A percentile compares a stretch with the other conserved stretches of the same genome.
Evolutionary conservation across 2,888 invertebrate species (phyloP).

Genomic region (Tachystola acroxantha): DNA sequence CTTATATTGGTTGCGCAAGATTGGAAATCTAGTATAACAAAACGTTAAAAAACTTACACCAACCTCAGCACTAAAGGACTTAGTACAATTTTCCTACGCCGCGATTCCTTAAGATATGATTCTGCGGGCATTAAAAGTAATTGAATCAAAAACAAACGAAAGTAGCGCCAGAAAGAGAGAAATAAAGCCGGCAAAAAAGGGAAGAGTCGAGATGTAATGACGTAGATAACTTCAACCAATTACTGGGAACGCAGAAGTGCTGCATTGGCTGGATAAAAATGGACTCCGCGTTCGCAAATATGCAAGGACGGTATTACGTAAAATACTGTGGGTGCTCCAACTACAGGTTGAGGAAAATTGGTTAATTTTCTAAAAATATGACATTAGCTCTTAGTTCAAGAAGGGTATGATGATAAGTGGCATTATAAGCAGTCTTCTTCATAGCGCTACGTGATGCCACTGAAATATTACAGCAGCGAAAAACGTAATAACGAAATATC

Average conservation of each 20-base stretch:
- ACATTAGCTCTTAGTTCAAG: too few species aligned
- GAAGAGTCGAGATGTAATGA: conserved; percentile 73
- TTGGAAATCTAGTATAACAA: too few species aligned
- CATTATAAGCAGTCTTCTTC: too few species aligned
- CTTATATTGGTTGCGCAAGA: too few species aligned
- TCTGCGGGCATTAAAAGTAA: conserved; percentile 60
- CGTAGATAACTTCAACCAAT: conserved; percentile 75
- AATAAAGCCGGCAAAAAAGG: conserved; percentile 62
- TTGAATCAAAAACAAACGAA: conserved; percentile 73
- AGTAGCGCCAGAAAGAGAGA: conserved; percentile 55
- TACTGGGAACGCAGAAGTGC: conserved; percentile 65
- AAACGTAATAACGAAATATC: too few species aligned
- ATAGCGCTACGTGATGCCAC: too few species aligned
- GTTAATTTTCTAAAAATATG: conserved; percentile 1
- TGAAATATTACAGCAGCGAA: too few species aligned
- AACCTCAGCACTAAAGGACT: conserved; percentile 1
- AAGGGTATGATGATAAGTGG: too few species aligned
- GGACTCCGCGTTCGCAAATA: conserved; percentile 57
- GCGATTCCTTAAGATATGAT: conserved; percentile 15
- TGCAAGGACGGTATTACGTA: conserved; percentile 53
- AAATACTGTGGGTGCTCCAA: conserved; percentile 30
- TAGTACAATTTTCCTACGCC: conserved; percentile 9
- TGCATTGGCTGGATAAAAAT: conserved; percentile 70
- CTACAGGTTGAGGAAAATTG: conserved; percentile 29
- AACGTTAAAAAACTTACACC: conserved; percentile 1